These are phyloP conservation scores for Xiphophorus couchianus DNA, from an alignment of 2,113 vertebrate species.

Conservation along the genomic window DNA sequence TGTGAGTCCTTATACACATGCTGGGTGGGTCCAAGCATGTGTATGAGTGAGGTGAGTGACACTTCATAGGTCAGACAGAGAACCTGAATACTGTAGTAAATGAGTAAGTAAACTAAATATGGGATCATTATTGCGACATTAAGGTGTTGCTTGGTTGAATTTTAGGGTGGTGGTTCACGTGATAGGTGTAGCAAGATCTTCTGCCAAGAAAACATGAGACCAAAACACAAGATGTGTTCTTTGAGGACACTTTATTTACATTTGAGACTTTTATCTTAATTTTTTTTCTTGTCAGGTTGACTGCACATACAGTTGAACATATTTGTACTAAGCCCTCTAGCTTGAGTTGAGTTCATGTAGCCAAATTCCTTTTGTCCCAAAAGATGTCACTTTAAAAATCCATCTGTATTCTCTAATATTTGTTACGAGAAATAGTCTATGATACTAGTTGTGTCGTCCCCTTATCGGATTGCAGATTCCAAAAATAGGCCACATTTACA, in stretches of 20 bases:
- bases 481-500: conserved; percentile 36
- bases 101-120: not conserved
- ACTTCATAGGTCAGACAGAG: not conserved
- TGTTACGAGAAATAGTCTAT: not conserved
- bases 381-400: not conserved
- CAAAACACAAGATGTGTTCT: no score
- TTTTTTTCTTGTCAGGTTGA: no score
- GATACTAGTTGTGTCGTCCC: not conserved
- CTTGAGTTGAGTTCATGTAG: not conserved
- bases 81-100: not conserved
- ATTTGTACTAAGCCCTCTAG: not conserved
- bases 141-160: no score
- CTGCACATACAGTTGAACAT: not conserved
- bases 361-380: not conserved
- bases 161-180: no score
- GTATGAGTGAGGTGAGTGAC: not conserved
- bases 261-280: no score
- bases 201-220: no score
- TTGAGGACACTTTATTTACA: no score
- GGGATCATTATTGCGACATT: not conserved
- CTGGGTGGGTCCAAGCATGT: not conserved
- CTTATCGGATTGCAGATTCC: conserved; percentile 33
- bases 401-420: not conserved
- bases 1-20: no score
- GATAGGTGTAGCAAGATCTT: no score